Percentiles rank a stretch among this genome's conserved stretches.
These are phyloP conservation scores for Platygyra sinensis DNA, from an alignment of 64 coral and sea anemone genomes.

Conservation along the genomic window DNA sequence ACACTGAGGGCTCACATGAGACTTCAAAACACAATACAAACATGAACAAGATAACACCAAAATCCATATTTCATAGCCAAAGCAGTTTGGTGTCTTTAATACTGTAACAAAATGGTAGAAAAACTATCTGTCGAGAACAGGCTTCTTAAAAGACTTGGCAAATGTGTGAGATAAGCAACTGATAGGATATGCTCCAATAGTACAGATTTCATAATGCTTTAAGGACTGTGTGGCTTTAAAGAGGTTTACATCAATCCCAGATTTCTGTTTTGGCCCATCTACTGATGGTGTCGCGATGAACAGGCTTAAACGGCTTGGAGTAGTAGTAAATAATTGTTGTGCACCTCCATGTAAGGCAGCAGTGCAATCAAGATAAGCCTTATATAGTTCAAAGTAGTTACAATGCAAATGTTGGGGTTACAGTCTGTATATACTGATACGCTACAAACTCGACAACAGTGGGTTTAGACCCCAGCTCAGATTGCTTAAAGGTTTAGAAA, in stretches of 20 bases:
- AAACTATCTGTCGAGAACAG: too few relatives aligned
- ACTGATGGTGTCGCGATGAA: neutral
- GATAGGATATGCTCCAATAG: too few relatives aligned
- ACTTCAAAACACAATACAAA: too few relatives aligned
- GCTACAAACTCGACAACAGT: neutral
- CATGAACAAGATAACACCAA: too few relatives aligned
- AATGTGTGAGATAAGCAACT: too few relatives aligned
- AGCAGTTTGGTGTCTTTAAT: too few relatives aligned
- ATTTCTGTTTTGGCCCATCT: constrained; percentile 15
- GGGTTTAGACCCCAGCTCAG: neutral
- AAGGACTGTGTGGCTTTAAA: constrained; percentile 27
- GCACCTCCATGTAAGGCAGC: neutral
- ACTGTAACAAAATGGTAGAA: too few relatives aligned
- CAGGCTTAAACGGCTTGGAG: constrained; percentile 19
- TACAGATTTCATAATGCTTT: constrained; percentile 14
- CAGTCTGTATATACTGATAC: too few relatives aligned
- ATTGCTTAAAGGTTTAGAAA: too few relatives aligned
- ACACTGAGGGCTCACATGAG: too few relatives aligned
- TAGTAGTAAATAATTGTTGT: constrained; percentile 1
- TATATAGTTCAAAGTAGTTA: constrained; percentile 35
- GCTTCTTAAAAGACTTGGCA: too few relatives aligned
- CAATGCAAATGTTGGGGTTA: constrained; percentile 33
- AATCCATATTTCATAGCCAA: too few relatives aligned
- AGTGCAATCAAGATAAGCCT: constrained; percentile 2
- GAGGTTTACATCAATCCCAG: constrained; percentile 23